Percentiles rank a stretch among this genome's conserved stretches.
phyloP scores from a whole-genome alignment of 1,140 invertebrate species.

The Aphaenogaster rudis region DNA sequence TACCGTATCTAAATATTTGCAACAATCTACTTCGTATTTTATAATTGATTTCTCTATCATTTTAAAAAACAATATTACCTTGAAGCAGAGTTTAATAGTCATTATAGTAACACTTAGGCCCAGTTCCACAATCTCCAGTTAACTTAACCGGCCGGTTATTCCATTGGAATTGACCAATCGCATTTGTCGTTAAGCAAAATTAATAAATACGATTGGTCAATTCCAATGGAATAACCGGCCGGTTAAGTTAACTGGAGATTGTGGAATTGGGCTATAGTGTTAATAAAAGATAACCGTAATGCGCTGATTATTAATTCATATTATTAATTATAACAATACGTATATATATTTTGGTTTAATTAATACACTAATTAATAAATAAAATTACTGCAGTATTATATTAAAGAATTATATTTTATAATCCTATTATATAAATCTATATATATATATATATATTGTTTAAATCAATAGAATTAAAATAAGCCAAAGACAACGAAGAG shows the following conservation, averaged over 20 bases:
- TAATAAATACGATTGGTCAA: too few species aligned
- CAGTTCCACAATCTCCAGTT: too few species aligned
- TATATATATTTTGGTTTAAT: conserved; percentile 1
- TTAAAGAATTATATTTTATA: conserved; percentile 3
- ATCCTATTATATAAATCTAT: conserved; percentile 16
- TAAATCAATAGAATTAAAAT: background rate
- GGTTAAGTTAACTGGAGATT: too few species aligned
- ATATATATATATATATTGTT: background rate
- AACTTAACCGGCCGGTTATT: too few species aligned
- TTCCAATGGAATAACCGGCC: too few species aligned
- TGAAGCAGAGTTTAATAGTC: background rate
- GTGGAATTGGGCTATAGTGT: background rate
- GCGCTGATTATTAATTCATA: conserved; percentile 18
- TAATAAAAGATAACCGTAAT: conserved; percentile 28
- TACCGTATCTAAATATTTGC: background rate
- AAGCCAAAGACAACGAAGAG: background rate
- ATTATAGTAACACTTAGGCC: too few species aligned
- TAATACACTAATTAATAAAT: conserved; percentile 31
- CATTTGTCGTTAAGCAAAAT: too few species aligned
- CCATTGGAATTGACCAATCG: too few species aligned
- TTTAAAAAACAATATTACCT: background rate
- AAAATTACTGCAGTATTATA: background rate
- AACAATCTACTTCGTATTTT: background rate
- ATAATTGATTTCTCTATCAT: background rate
- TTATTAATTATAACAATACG: conserved; percentile 48